These are phyloP conservation scores for Entomobrya proxima DNA, from an alignment of 2,888 invertebrate species.

Conservation along the genomic window DNA sequence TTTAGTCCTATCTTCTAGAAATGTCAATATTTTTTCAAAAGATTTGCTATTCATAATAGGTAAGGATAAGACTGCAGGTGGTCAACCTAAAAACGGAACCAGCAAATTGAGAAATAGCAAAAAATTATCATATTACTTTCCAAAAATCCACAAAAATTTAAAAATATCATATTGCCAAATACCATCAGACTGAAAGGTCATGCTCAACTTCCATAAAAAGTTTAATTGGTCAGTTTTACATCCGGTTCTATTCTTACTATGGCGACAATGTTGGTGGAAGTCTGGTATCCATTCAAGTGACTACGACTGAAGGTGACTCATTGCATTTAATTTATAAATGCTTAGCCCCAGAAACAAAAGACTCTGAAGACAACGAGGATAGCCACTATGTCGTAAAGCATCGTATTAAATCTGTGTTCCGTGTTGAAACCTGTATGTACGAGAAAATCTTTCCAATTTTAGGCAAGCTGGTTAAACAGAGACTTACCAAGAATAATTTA, in stretches of 20 bases:
- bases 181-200: no score
- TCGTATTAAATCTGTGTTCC: conserved; percentile 46
- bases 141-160: no score
- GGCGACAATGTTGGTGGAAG: conserved; percentile 70
- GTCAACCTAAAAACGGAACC: no score
- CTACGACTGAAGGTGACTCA: conserved; percentile 16
- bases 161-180: no score
- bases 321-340: conserved; percentile 65
- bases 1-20: no score
- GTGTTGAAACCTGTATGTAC: conserved; percentile 62
- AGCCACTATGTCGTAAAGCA: not conserved
- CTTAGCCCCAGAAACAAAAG: conserved; percentile 7
- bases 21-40: no score
- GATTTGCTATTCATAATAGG: no score
- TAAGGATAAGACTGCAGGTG: no score
- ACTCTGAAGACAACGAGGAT: not conserved
- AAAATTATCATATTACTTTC: no score
- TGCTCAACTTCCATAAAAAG: no score
- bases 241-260: not conserved
- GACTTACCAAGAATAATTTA: not conserved
- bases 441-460: conserved; percentile 30
- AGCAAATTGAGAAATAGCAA: no score
- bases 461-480: not conserved
- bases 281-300: conserved; percentile 57
- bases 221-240: no score